Conservation (phyloP, 2,888 invertebrate species). For the Cerastis rubricosa region DNA sequence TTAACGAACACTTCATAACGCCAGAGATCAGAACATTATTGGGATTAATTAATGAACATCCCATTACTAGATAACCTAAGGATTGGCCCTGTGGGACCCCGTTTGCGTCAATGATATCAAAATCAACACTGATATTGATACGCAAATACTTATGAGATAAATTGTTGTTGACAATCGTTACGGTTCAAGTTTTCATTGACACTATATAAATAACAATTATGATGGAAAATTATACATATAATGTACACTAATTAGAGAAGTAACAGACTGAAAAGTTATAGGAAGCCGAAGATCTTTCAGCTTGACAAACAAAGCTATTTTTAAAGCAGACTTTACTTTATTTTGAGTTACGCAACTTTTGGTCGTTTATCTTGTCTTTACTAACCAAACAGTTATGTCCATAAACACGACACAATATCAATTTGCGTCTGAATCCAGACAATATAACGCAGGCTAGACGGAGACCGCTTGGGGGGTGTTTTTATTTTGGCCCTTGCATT, state of each 20-base stretch:
- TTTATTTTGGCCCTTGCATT: slow-evolving; percentile 82
- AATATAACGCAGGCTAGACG: slow-evolving; percentile 75
- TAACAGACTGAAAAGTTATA: not conserved
- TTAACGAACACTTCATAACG: slow-evolving; percentile 35
- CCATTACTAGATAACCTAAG: slow-evolving; percentile 79
- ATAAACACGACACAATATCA: slow-evolving; percentile 57
- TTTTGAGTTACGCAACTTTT: slow-evolving; percentile 36
- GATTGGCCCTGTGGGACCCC: slow-evolving; percentile 73
- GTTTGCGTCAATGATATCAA: slow-evolving; percentile 84
- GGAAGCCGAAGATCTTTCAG: not conserved
- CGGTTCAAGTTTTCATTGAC: slow-evolving; percentile 83
- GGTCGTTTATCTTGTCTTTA: slow-evolving; percentile 21
- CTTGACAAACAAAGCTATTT: slow-evolving; percentile 11
- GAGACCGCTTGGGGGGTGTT: slow-evolving; percentile 76
- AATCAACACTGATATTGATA: slow-evolving; percentile 72
- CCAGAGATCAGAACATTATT: slow-evolving; percentile 54
- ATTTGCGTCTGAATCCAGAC: slow-evolving; percentile 62
- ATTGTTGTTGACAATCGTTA: slow-evolving; percentile 76
- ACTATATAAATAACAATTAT: slow-evolving; percentile 73
- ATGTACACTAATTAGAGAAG: slow-evolving; percentile 35
- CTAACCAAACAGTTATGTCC: slow-evolving; percentile 35
- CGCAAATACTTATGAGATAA: slow-evolving; percentile 68
- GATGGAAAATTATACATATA: slow-evolving; percentile 71
- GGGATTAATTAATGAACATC: slow-evolving; percentile 80
- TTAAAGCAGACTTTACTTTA: slow-evolving; percentile 34